Evolutionary conservation across 2,888 invertebrate genomes (phyloP), one percentile per base, ranked within the genome.

Genomic region (Dendrolimus pini): DNA sequence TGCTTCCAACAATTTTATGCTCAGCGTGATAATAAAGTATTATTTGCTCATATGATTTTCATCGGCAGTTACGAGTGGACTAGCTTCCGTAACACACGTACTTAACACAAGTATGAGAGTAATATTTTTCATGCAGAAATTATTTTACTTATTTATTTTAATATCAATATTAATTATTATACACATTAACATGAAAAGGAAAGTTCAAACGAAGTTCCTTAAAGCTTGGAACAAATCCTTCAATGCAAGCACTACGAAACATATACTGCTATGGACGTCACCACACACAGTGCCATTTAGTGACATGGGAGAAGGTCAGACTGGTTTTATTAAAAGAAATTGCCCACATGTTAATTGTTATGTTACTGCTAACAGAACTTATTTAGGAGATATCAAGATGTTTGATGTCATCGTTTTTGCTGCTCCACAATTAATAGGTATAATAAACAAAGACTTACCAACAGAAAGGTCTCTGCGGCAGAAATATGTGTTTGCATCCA

Each of bases 261-360:
- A 83, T 60, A 83, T 85, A 60, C 65, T 85, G 41, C 76, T 73
- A 58, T 85, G 84, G 85, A 83, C 81, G 3, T 68, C 72, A 1
- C 61, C 70, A 7, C 57, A 62, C 18, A 71, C 67, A 53, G 69
- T 75, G 9, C 83, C 84, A 1, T 83, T 85, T 59, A 67, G 70
- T 9, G 77, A 74, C 58, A 75, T 85, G 74, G 75, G 75, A 41
- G 60, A 69, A 58, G 85, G 83, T 1, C 72, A 63, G 58, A 59
- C 69, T 54, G 75, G 70, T 12, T 85, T 85, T 42, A 61, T 77
- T 47, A 64, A 72, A 2, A 70, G 74, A 57, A 72, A 77, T 0
- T 86, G 85, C 66, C 60, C 72, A 1, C 67, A 71, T 54, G 70
- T 67, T 7, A 83, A 83, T 57, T 84, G 83, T 62, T 75, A 67